Evolutionary conservation across 2,797 vertebrate genomes (phyloP), one percentile per base, ranked within the genome.

Genomic region (Eremophila alpestris): DNA sequence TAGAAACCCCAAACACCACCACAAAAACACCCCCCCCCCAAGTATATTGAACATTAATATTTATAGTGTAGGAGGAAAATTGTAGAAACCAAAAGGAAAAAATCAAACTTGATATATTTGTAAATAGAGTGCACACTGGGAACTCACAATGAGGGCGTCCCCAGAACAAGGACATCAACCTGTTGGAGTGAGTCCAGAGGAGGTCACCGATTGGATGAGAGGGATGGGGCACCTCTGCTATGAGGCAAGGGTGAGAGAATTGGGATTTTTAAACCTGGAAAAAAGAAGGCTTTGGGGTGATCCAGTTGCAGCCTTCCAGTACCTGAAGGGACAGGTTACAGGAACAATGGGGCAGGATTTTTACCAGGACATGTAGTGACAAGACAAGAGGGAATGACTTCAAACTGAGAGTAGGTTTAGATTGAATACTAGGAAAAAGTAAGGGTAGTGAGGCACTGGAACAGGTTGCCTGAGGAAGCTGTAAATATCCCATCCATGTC

Each of bases 341-440:
- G 34, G 36, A 41, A 22, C 0, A 1, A 45, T 16, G 7, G 10
- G 14, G 5, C 2, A 26, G 51, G 38, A 49, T 22, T 49, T 55
- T 49, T 68, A 38, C 8, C 7, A 69, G 27, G 17, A 8, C 17
- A 26, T n/a, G 7, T 8, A 38, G 36, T 7, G 23, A 56, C 36
- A 45, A 29, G 7, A 49, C 36, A 76, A 43, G 36, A 51, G 32
- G 22, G 5, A 82, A 63, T 11, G 7, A 22, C 4, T 30, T 69
- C 32, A 63, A 29, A 69, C 9, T 51, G 27, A 49, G 43, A 54
- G 21, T 18, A 56, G 63, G 18, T 64, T 71, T 49, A 19, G 10
- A 43, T 19, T 49, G 38, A 36, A 38, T 38, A 38, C 63, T 63
- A 56, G 17, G 43, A 43, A 56, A 43, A 51, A 21, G 5, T 43